Base-by-base conservation (phyloP, 2,113 vertebrate species). In the Amazona guildingii region DNA sequence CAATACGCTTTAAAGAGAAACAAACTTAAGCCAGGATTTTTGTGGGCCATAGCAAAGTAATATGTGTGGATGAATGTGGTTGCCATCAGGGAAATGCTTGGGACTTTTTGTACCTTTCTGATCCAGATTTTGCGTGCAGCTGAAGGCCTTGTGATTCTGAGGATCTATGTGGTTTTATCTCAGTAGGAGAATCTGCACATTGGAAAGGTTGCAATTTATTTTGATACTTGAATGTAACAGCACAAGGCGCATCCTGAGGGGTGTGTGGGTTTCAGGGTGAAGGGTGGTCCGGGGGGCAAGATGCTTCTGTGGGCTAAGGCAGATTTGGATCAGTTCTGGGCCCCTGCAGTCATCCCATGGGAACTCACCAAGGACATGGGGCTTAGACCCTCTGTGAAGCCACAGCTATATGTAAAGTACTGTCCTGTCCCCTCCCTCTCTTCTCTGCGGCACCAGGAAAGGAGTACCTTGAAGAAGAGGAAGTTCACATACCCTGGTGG, bases 291-390 rank as follows among this genome's bases (percentile, higher is more conserved):
- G 4, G 13, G 9, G 18, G 6, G 55, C 67, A 29, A 23, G 61
- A 3, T 21, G 6, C 48, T 54, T 69, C 62, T 43, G 16, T 48
- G 54, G 27, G 39, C 24, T 76, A 1, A 0, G 59, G 20, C 76
- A 91, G 51, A 15, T 35, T 4, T 9, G 54, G 9, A 10, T 7
- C 21, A 5, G 29, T 19, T 43, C 29, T 69, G 85, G 35, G 29
- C 1, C 46, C 23, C 11, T 1, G 1, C 27, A 29, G n/a, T 17
- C 37, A 39, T 63, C 33, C 16, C 1, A 0, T 5, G 2, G 17
- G 29, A 88, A 46, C 55, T n/a, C 64, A 2, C 9, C 1, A 3
- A 24, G 25, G 35, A 8, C 48, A 41, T 29, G 8, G 39, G 66
- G 35, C 72, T 88, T 4, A 18, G 35, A 17, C 19, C 33, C 1